A percentile compares a stretch with the other conserved stretches of the same genome.
Evolutionary conservation across 2,113 vertebrate genomes (phyloP).

Genomic region (Saccopteryx bilineata): DNA sequence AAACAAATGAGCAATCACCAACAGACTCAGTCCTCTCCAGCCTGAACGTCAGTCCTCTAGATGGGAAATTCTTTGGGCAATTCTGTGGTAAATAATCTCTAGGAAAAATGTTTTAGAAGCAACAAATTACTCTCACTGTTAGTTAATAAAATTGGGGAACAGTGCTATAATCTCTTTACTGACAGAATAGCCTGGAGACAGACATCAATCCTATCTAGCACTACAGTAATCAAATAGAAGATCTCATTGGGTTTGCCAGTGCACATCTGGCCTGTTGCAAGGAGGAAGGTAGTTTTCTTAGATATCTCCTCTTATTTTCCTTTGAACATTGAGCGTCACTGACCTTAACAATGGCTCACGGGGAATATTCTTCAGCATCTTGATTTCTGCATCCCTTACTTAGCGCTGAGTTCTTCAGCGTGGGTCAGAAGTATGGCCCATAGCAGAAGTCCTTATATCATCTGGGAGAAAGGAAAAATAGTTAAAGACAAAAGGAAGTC

Average conservation of each 20-base stretch:
- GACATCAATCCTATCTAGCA: neutral
- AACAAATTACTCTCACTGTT: neutral
- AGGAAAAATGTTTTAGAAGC: neutral
- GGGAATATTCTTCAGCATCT: neutral
- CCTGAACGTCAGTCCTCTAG: constrained; percentile 52
- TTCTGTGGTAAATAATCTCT: constrained; percentile 19
- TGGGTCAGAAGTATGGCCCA: neutral
- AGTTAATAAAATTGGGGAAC: constrained; percentile 34
- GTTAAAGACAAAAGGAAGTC: neutral
- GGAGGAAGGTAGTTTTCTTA: neutral
- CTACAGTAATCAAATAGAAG: neutral
- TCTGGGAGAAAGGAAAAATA: neutral
- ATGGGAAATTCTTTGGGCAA: neutral
- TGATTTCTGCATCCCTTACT: neutral
- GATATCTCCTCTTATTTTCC: neutral
- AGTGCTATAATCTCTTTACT: constrained; percentile 10
- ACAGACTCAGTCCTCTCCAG: constrained; percentile 40
- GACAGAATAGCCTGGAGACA: neutral
- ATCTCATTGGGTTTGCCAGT: constrained; percentile 8
- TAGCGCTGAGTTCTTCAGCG: neutral
- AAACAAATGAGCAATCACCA: too few species aligned
- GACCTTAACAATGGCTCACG: neutral
- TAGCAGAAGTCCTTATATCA: neutral
- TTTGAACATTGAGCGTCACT: neutral
- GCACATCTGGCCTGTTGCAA: neutral